Evolutionary conservation across 2,797 vertebrate species (phyloP).

Genomic region (Periophthalmus magnuspinnatus): DNA sequence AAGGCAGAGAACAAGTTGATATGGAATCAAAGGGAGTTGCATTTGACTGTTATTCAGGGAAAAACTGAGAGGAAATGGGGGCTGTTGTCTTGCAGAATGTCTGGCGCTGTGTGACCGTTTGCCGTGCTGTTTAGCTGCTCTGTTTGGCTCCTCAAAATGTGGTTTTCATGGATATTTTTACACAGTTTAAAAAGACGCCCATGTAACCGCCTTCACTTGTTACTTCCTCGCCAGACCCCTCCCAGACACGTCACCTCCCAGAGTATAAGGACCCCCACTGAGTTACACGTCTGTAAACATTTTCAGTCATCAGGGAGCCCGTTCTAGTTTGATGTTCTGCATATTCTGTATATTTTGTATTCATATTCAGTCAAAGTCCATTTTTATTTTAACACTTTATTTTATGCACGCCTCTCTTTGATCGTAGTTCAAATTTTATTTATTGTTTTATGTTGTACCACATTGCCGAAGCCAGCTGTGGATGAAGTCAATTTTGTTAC

Average conservation of each 20-base stretch:
- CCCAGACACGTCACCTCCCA: conserved; percentile 23
- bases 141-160: conserved; percentile 44
- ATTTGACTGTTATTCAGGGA: conserved; percentile 33
- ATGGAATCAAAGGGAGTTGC: conserved; percentile 48
- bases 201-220: conserved; percentile 33
- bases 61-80: conserved; percentile 32
- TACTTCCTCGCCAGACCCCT: conserved; percentile 16
- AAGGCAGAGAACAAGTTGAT: conserved; percentile 49
- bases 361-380: no score
- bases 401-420: no score
- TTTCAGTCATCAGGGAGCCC: conserved; percentile 16
- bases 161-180: conserved; percentile 58
- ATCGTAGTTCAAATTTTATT: no score
- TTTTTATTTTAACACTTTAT: no score
- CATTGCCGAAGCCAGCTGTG: no score
- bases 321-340: neutral
- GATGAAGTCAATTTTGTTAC: no score
- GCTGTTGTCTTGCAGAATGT: conserved; percentile 39
- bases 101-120: conserved; percentile 36
- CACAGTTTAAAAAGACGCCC: conserved; percentile 37
- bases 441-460: no score
- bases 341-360: no score
- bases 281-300: conserved; percentile 33
- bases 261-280: conserved; percentile 27
- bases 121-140: conserved; percentile 41